Conservation (phyloP, 2,888 invertebrate species). For the Tethea ocularis region DNA sequence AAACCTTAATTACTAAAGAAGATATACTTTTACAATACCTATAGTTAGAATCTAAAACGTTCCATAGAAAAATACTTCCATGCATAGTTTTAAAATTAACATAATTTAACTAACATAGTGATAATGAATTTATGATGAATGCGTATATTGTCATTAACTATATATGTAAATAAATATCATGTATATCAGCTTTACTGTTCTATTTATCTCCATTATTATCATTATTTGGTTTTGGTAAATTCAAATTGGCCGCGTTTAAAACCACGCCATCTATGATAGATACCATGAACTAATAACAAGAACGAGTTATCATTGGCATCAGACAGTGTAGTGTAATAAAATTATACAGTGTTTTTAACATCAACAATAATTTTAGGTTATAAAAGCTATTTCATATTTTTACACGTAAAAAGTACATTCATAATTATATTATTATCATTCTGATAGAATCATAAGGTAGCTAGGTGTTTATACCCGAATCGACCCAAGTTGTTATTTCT, state of each 20-base stretch:
- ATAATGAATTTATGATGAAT: conserved; percentile 35
- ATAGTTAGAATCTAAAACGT: conserved; percentile 35
- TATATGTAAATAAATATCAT: conserved; percentile 70
- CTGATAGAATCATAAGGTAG: not conserved
- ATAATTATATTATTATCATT: not conserved
- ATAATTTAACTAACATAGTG: conserved; percentile 51
- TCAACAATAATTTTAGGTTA: not conserved
- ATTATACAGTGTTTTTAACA: not conserved
- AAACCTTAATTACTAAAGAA: not conserved
- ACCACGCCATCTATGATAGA: not conserved
- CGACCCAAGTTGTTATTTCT: not conserved
- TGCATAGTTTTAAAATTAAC: not conserved
- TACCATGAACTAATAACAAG: not conserved
- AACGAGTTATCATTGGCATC: not conserved
- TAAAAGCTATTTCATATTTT: not conserved
- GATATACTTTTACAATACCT: conserved; percentile 21
- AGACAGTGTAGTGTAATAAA: not conserved
- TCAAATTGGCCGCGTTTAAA: conserved; percentile 21
- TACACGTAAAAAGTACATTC: not conserved
- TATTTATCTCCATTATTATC: conserved; percentile 24
- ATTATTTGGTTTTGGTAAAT: conserved; percentile 21
- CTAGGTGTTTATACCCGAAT: not conserved
- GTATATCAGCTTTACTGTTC: conserved; percentile 65
- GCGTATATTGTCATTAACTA: conserved; percentile 54
- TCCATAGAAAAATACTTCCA: conserved; percentile 1